phyloP scores from a whole-genome alignment of 2,113 vertebrate genomes.

The Hepsetus odoe region DNA sequence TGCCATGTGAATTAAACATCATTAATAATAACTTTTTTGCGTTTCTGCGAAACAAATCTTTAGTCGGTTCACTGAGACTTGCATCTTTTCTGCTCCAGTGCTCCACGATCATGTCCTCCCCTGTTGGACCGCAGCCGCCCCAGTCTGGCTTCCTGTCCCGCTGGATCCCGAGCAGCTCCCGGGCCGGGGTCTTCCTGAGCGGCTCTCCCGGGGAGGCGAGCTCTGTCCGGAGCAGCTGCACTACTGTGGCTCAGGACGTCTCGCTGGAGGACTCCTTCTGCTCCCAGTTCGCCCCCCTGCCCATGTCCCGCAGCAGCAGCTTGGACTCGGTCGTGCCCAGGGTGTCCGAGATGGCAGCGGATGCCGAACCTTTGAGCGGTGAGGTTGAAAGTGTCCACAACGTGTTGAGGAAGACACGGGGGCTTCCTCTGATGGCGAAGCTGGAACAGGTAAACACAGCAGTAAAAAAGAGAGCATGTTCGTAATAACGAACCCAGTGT shows the following conservation, averaged over 20 bases:
- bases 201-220: conserved; percentile 67
- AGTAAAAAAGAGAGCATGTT: too few species aligned
- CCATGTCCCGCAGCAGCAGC: conserved; percentile 76
- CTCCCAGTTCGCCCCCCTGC: conserved; percentile 68
- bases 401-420: conserved; percentile 51
- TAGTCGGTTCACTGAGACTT: too few species aligned
- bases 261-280: conserved; percentile 67
- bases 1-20: too few species aligned
- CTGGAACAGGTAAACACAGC: conserved; percentile 83
- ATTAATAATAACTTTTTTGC: too few species aligned
- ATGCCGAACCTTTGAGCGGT: conserved; percentile 6
- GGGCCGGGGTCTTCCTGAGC: conserved; percentile 85
- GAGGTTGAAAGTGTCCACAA: conserved; percentile 56
- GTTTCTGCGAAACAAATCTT: too few species aligned
- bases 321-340: conserved; percentile 70
- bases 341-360: conserved; percentile 49
- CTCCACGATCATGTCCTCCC: conserved; percentile 76
- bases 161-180: conserved; percentile 80
- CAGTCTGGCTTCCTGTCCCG: conserved; percentile 76
- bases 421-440: conserved; percentile 77
- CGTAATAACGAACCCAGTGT: too few species aligned
- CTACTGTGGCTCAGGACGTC: conserved; percentile 38
- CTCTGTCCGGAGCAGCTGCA: conserved; percentile 54
- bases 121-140: conserved; percentile 70
- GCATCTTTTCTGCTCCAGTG: not conserved